These are phyloP conservation scores for Synanthedon andrenaeformis DNA, from an alignment of 2,888 invertebrate genomes.

Conservation along the genomic window DNA sequence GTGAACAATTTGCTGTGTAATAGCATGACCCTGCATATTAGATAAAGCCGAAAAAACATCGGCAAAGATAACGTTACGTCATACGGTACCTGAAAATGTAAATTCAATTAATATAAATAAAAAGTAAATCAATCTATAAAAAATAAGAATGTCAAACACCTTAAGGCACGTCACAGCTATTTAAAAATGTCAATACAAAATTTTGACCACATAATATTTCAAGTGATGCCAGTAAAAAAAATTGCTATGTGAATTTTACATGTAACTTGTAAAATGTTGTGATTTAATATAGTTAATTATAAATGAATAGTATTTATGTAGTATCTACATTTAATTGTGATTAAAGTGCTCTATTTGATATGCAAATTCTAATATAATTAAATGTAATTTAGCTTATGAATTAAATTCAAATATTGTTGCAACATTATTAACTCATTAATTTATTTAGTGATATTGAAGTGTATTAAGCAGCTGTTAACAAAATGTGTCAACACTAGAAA, in stretches of 20 bases:
- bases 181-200: constrained; percentile 1
- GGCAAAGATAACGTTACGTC: constrained; percentile 98
- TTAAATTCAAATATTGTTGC: neutral
- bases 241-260: neutral
- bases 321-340: neutral
- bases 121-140: neutral
- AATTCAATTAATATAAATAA: neutral
- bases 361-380: neutral
- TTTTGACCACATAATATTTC: constrained; percentile 12
- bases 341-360: neutral
- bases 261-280: neutral
- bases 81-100: constrained; percentile 79
- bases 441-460: neutral
- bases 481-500: neutral
- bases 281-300: neutral
- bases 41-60: constrained; percentile 99
- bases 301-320: neutral
- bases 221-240: constrained; percentile 19
- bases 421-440: no score
- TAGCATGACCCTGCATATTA: constrained; percentile 99
- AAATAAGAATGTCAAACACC: neutral
- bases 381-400: neutral
- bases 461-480: neutral
- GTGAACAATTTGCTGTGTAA: constrained; percentile 99
- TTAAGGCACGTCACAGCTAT: constrained; percentile 1